Conservation (phyloP, 1,140 invertebrate species). For the Agraylea sexmaculata region DNA sequence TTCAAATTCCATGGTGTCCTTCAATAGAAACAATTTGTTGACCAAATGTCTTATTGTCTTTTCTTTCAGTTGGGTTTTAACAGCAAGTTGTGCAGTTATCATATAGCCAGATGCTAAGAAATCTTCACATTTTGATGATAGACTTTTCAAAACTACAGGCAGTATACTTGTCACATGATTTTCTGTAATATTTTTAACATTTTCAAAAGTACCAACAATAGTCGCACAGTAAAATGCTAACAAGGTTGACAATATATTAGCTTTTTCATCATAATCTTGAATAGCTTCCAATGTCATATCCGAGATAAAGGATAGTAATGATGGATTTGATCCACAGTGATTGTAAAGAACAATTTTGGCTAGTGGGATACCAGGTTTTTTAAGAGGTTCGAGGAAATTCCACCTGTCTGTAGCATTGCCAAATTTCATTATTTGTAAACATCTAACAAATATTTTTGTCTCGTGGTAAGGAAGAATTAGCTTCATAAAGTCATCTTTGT, state of each 20-base stretch:
- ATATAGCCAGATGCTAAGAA: constrained; percentile 64
- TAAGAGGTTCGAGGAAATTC: constrained; percentile 62
- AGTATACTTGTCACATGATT: constrained; percentile 56
- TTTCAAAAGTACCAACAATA: constrained; percentile 54
- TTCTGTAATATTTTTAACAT: constrained; percentile 46
- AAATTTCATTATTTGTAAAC: constrained; percentile 65
- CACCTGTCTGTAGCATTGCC: constrained; percentile 50
- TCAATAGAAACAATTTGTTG: constrained; percentile 44
- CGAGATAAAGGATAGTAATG: constrained; percentile 64
- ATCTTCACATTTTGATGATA: constrained; percentile 54
- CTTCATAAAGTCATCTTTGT: constrained; percentile 65
- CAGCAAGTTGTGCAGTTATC: constrained; percentile 55
- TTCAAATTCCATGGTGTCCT: constrained; percentile 41
- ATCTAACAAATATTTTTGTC: constrained; percentile 74
- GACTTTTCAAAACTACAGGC: constrained; percentile 53
- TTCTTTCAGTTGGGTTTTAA: constrained; percentile 49
- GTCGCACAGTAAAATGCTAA: constrained; percentile 69
- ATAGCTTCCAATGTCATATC: constrained; percentile 53
- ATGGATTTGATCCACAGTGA: constrained; percentile 53
- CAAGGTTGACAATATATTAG: constrained; percentile 50
- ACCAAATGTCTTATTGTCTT: constrained; percentile 50
- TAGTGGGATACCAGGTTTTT: constrained; percentile 61
- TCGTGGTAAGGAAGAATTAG: constrained; percentile 85
- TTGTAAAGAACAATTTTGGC: constrained; percentile 59
- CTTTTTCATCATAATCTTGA: constrained; percentile 46